Percentiles rank a stretch among this genome's conserved stretches.
Evolutionary conservation across 2,888 invertebrate genomes (phyloP).

Genomic region (Himalopsyche japonica): DNA sequence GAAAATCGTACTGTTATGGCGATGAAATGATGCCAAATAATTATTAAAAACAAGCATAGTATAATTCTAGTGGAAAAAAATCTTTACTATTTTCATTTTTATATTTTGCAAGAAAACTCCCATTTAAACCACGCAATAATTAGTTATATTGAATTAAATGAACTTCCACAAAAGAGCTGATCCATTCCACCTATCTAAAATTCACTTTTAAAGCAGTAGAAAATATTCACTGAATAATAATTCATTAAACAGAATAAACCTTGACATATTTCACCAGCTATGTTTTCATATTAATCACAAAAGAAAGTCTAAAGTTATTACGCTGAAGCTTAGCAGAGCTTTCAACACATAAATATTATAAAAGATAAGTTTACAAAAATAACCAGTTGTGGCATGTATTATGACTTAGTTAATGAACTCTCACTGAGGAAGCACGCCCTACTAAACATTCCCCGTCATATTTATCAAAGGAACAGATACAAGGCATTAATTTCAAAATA

Average conservation of each 20-base stretch:
- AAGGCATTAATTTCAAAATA: slow-evolving; percentile 37
- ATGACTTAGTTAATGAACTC: slow-evolving; percentile 6
- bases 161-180: no score
- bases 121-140: no score
- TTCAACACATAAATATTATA: not conserved
- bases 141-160: no score
- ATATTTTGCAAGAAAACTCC: no score
- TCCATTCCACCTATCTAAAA: no score
- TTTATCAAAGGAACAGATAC: slow-evolving; percentile 4
- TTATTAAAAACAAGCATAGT: no score
- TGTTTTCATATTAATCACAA: not conserved
- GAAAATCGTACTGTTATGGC: no score
- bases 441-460: slow-evolving; percentile 2
- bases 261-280: not conserved
- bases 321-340: not conserved
- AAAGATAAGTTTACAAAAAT: not conserved
- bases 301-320: not conserved
- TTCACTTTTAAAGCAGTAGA: no score
- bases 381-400: not conserved
- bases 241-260: not conserved
- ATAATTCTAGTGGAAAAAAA: no score
- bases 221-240: no score
- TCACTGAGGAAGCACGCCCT: slow-evolving; percentile 20
- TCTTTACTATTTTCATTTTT: no score
- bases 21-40: no score